Base-by-base conservation (phyloP, 2,888 invertebrate genomes). In the Calliphora vomitoria region DNA sequence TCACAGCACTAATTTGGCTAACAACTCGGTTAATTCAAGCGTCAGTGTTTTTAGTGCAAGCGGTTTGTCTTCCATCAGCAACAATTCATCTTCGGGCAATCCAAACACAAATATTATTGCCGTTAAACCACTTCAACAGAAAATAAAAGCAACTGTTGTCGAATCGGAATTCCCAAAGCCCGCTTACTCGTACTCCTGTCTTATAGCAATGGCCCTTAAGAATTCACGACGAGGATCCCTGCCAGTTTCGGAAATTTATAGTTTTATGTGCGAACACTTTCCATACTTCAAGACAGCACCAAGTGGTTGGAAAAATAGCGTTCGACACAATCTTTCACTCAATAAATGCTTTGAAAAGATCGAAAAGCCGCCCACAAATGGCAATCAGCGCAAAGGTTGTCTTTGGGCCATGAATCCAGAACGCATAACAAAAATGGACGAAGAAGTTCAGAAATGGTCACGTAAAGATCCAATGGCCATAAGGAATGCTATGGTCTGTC, bases 281-380 rank as follows among this genome's bases (percentile, higher is more conserved):
- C 99, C 99, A 0, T 99, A 99, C 94, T 99, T 99, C 94, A 98
- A 98, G 94, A 99, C 98, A 1, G 99, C 99, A 11, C 99, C 99
- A 31, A 98, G 97, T 92, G 99, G 99, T 18, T 99, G 99, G 99
- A 99, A 99, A 94, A 99, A 99, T 93, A 99, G 99, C 4, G 99
- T 99, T 0, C 95, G 99, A 90, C 99, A 99, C 93, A 99, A 99
- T 94, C 95, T 99, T 90, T 99, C 98, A 89, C 94, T 99, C 90
- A 99, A 99, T 94, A 99, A 99, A 94, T 99, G 99, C 94, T 99
- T 99, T 94, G 98, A 98, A 92, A 99, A 99, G 94, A 98, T 99
- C 88, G 99, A 99, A 92, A 98, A 98, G 91, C 98, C 98, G 0
- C 97, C 97, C 0, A 96, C 97, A 66, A 97, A 97, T 93, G 97